These are phyloP conservation scores for Rapana venosa DNA, from an alignment of 2,888 invertebrate species.

Conservation along the genomic window DNA sequence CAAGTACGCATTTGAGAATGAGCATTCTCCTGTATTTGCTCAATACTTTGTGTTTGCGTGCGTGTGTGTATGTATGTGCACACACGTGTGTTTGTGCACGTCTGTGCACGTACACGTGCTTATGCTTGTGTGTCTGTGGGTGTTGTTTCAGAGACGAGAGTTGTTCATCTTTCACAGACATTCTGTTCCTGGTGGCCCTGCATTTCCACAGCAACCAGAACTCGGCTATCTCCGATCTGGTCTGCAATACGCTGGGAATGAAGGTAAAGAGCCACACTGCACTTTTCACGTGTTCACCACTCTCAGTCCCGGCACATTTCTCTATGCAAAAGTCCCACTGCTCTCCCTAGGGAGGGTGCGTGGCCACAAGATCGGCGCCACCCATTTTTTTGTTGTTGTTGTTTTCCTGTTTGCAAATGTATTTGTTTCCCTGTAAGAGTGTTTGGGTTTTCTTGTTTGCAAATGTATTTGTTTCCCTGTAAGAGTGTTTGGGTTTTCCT, in stretches of 20 bases:
- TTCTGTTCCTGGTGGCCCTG: slow-evolving; percentile 95
- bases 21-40: not conserved
- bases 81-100: not conserved
- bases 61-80: not conserved
- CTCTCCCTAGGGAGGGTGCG: no score
- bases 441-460: no score
- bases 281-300: no score
- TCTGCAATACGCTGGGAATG: slow-evolving; percentile 96
- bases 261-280: slow-evolving; percentile 80
- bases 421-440: no score
- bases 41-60: not conserved
- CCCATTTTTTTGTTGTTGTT: no score
- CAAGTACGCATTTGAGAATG: no score
- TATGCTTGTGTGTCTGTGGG: not conserved
- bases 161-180: slow-evolving; percentile 84
- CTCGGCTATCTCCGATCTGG: slow-evolving; percentile 93
- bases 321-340: no score
- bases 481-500: no score
- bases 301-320: no score
- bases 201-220: slow-evolving; percentile 98
- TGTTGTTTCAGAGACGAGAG: slow-evolving; percentile 54
- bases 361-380: no score
- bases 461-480: no score
- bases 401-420: no score
- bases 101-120: not conserved